Evolutionary conservation across 2,888 invertebrate species (phyloP).

Genomic region (Steromphala cineraria): DNA sequence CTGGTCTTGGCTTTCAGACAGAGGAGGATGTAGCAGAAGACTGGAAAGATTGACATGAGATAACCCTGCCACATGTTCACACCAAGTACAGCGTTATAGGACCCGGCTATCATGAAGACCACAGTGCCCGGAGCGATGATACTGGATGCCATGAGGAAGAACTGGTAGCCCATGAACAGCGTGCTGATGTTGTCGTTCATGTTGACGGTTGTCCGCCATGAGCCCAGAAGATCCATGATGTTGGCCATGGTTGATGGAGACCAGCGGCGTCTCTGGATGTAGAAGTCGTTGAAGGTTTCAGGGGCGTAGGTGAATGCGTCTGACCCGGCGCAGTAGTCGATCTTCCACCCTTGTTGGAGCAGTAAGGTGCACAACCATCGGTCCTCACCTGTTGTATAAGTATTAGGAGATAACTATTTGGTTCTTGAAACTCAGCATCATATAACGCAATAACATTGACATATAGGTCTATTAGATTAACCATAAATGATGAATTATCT

Average conservation of each 20-base stretch:
- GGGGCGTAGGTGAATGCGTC: slow-evolving; percentile 68
- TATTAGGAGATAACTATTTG: neutral
- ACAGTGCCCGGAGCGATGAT: slow-evolving; percentile 59
- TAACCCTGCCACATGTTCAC: slow-evolving; percentile 98
- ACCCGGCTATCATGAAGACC: slow-evolving; percentile 89
- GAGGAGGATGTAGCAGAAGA: slow-evolving; percentile 90
- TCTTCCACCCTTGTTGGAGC: slow-evolving; percentile 66
- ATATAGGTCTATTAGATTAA: too few relatives aligned
- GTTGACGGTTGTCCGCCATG: slow-evolving; percentile 52
- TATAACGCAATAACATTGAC: too few relatives aligned
- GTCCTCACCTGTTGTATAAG: slow-evolving; percentile 65
- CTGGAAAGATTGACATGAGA: slow-evolving; percentile 93
- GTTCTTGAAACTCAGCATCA: neutral
- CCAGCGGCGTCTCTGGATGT: slow-evolving; percentile 69
- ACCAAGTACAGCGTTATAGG: slow-evolving; percentile 96
- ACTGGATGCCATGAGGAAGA: slow-evolving; percentile 53
- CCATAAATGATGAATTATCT: too few relatives aligned
- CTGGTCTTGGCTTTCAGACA: slow-evolving; percentile 95
- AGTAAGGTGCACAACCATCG: slow-evolving; percentile 70
- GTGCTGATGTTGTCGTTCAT: slow-evolving; percentile 65
- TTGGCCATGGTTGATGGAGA: slow-evolving; percentile 71
- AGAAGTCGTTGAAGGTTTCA: slow-evolving; percentile 69
- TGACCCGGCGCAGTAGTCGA: slow-evolving; percentile 70
- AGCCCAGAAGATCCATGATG: slow-evolving; percentile 63
- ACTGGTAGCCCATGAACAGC: slow-evolving; percentile 61